Conservation (phyloP, 2,113 vertebrate genomes). For the Corythaeola cristata region DNA sequence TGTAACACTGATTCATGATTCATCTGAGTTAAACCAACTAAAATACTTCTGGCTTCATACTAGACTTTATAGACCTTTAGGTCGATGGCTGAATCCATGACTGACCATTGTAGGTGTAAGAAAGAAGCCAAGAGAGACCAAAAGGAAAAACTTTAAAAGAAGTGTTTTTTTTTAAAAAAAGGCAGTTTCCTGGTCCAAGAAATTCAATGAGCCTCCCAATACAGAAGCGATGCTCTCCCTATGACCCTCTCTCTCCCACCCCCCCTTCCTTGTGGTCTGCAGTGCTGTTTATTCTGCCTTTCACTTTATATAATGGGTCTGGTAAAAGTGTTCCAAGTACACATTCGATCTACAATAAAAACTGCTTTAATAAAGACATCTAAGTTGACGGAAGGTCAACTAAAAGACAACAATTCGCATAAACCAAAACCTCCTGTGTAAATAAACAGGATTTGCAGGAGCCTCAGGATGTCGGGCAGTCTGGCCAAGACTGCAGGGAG, state of each 20-base stretch:
- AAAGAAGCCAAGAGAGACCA: not conserved
- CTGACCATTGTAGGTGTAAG: not conserved
- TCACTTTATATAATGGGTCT: conserved; percentile 44
- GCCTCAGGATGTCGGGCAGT: conserved; percentile 46
- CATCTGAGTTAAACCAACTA: not conserved
- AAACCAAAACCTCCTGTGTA: conserved; percentile 58
- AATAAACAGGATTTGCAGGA: conserved; percentile 57
- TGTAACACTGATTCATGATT: not conserved
- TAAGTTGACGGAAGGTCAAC: conserved; percentile 54
- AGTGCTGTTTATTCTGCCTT: conserved; percentile 17
- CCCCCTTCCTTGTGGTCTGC: not conserved
- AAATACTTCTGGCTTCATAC: not conserved
- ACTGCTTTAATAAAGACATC: conserved; percentile 54
- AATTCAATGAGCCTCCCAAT: not conserved
- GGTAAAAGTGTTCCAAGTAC: conserved; percentile 44
- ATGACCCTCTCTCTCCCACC: not conserved
- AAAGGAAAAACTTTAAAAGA: not conserved
- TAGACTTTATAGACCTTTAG: not conserved
- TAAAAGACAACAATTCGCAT: conserved; percentile 21
- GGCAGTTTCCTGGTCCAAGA: not conserved
- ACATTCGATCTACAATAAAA: conserved; percentile 66
- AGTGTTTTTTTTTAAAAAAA: not conserved
- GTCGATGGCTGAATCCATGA: not conserved
- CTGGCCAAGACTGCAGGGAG: conserved; percentile 4
- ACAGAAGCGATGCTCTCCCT: not conserved